Conservation (phyloP, 2,797 vertebrate species). For the Sebastolobus alascanus region DNA sequence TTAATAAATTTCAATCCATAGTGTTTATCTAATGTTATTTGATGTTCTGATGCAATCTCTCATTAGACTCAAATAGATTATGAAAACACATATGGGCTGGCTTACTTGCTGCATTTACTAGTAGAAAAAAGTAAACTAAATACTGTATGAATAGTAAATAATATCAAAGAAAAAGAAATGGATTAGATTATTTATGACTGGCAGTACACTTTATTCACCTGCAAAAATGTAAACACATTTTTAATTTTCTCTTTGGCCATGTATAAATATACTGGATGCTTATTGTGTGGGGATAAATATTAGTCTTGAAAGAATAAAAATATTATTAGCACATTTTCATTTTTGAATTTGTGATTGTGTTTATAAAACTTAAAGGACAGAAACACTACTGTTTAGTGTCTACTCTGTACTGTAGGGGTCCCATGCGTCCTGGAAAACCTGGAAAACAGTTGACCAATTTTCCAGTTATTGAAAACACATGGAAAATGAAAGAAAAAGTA, state of each 20-base stretch:
- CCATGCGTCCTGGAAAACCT: no score
- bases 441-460: no score
- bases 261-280: neutral
- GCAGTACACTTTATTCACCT: neutral
- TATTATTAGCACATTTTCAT: neutral
- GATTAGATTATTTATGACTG: neutral
- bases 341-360: conserved; percentile 10
- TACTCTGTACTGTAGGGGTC: neutral
- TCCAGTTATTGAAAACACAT: no score
- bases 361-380: neutral
- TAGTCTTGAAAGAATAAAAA: neutral
- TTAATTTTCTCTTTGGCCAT: neutral
- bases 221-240: neutral
- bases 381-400: neutral
- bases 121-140: neutral
- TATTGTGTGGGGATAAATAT: neutral
- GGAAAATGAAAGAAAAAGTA: no score
- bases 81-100: neutral
- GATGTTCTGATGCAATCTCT: neutral
- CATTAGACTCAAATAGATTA: neutral
- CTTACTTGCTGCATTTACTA: neutral
- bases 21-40: neutral
- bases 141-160: neutral
- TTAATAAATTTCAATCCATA: neutral
- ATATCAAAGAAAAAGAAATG: neutral